phyloP scores from a whole-genome alignment of 2,888 invertebrate species.

The Acrocera orbiculus region DNA sequence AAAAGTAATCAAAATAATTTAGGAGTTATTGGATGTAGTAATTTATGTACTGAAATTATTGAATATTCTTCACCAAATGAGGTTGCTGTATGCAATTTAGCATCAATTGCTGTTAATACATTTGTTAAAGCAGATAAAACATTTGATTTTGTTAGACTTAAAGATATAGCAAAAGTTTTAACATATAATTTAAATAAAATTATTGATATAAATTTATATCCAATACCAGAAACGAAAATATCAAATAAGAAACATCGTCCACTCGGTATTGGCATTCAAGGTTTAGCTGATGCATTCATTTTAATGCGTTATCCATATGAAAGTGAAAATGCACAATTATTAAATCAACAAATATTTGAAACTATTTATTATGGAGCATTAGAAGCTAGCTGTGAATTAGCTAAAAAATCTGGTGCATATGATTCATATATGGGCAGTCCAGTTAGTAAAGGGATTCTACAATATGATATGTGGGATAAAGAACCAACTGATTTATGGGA shows the following conservation, averaged over 20 bases:
- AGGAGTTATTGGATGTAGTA: conserved; percentile 89
- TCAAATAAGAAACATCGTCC: conserved; percentile 72
- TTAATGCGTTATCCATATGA: conserved; percentile 80
- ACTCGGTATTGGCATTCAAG: conserved; percentile 83
- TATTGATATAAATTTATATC: conserved; percentile 87
- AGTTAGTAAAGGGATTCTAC: conserved; percentile 77
- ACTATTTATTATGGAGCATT: conserved; percentile 84
- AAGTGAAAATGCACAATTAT: conserved; percentile 55
- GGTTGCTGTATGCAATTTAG: conserved; percentile 87
- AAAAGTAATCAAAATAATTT: conserved; percentile 92
- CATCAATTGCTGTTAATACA: conserved; percentile 83
- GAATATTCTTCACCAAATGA: conserved; percentile 77
- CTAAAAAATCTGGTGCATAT: conserved; percentile 65
- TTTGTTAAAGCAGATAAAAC: conserved; percentile 41
- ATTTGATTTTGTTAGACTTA: conserved; percentile 69
- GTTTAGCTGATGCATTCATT: conserved; percentile 84
- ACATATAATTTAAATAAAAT: conserved; percentile 83
- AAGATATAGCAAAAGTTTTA: conserved; percentile 63
- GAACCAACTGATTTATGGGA: conserved; percentile 67
- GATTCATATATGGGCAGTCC: conserved; percentile 80
- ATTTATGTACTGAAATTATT: conserved; percentile 87
- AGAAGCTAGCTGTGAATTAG: conserved; percentile 81
- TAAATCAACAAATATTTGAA: conserved; percentile 88
- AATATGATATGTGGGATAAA: conserved; percentile 90
- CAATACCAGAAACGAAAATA: conserved; percentile 59